Evolutionary conservation across 2,797 vertebrate species (phyloP).

Genomic region (Chelidonichthys spinosus): DNA sequence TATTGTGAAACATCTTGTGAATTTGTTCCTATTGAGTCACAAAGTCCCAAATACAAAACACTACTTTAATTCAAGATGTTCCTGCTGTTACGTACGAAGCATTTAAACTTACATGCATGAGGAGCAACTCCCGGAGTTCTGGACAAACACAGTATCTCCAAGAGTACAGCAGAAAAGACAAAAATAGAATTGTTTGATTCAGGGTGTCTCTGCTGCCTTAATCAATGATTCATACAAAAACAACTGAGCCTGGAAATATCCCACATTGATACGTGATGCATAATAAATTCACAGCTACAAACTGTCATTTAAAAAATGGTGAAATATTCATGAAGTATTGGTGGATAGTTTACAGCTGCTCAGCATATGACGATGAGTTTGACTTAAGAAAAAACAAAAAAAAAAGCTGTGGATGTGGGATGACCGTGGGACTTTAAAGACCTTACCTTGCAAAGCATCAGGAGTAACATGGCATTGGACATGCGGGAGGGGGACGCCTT

Average conservation of each 20-base stretch:
- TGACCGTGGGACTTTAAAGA: conserved; percentile 28
- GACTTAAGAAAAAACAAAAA: background rate
- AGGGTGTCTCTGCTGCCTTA: conserved; percentile 4
- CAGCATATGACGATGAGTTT: conserved; percentile 20
- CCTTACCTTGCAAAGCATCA: conserved; percentile 97
- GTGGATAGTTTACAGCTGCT: conserved; percentile 22
- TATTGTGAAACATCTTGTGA: background rate
- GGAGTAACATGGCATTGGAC: conserved; percentile 90
- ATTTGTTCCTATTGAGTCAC: background rate
- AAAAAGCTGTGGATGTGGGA: conserved; percentile 3
- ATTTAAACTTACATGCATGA: conserved; percentile 44
- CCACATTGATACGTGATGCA: conserved; percentile 26
- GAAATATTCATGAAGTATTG: conserved; percentile 28
- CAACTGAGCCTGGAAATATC: conserved; percentile 48
- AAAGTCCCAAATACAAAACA: background rate
- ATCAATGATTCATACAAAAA: conserved; percentile 54
- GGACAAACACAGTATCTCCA: conserved; percentile 23
- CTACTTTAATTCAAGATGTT: background rate
- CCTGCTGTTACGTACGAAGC: conserved; percentile 9
- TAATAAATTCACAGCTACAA: conserved; percentile 35
- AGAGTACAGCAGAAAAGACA: background rate
- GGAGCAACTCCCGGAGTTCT: background rate
- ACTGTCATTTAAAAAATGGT: conserved; percentile 23
- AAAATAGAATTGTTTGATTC: conserved; percentile 1
- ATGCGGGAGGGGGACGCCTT: conserved; percentile 83